A percentile compares a stretch with the other conserved stretches of the same genome.
Conservation (phyloP, 2,888 invertebrate species). For the Nephrotoma appendiculata region DNA sequence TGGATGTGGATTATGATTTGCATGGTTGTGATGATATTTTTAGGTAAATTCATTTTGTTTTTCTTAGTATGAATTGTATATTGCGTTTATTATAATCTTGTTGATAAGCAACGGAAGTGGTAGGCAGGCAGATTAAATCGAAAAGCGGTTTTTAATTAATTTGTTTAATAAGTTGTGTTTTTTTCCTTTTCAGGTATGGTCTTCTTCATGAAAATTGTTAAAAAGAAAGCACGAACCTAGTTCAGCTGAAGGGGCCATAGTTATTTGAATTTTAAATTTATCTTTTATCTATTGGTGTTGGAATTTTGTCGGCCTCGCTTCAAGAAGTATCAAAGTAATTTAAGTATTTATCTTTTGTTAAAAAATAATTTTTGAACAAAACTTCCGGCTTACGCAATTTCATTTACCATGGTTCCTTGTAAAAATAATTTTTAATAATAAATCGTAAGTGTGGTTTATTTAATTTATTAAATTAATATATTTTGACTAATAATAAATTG, state of each 20-base stretch:
- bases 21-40: conserved; percentile 71
- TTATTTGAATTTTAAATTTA: conserved; percentile 7
- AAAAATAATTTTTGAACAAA: no score
- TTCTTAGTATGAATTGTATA: not conserved
- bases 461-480: not conserved
- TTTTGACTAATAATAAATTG: not conserved
- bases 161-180: not conserved
- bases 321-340: no score
- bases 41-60: conserved; percentile 41
- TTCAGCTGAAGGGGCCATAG: conserved; percentile 11
- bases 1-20: conserved; percentile 90
- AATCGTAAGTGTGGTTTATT: not conserved
- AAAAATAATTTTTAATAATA: not conserved
- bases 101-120: not conserved
- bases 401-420: no score
- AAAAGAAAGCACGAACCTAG: conserved; percentile 38
- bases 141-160: conserved; percentile 1
- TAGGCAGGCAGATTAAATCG: not conserved
- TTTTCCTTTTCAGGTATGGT: conserved; percentile 62
- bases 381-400: no score
- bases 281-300: not conserved
- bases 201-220: conserved; percentile 82
- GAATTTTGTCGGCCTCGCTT: not conserved
- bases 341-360: no score
- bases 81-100: not conserved